Conservation (phyloP, 2,113 vertebrate species). For the Microcebus jonahi region DNA sequence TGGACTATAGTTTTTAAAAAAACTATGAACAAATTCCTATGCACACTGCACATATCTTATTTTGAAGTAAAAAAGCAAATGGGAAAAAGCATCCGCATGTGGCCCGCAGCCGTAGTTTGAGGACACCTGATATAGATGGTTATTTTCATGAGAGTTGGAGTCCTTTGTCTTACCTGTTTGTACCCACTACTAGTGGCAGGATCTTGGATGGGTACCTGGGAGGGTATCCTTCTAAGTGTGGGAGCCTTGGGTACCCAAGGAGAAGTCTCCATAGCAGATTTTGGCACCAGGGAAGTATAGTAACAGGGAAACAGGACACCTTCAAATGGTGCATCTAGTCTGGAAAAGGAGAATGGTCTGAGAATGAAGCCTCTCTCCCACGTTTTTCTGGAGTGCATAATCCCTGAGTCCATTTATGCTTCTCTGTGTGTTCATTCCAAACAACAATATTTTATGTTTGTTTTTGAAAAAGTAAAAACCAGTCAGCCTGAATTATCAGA, state of each 20-base stretch:
- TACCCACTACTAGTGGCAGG: background rate
- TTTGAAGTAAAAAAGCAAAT: too few species aligned
- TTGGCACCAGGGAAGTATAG: background rate
- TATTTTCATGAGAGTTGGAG: background rate
- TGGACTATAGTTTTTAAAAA: too few species aligned
- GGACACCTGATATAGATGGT: background rate
- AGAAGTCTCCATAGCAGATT: background rate
- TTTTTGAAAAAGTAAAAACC: slow-evolving; percentile 26
- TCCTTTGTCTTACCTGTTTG: background rate
- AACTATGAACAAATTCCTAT: too few species aligned
- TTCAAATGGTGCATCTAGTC: background rate
- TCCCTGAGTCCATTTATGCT: background rate
- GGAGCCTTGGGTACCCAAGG: background rate
- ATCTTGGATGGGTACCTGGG: background rate
- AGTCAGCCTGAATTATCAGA: background rate
- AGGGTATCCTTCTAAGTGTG: background rate
- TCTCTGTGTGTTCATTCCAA: background rate
- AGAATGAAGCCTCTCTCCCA: background rate
- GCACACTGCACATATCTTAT: too few species aligned
- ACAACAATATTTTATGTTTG: background rate
- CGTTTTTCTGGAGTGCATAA: background rate
- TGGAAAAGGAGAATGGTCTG: background rate
- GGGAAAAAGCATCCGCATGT: too few species aligned
- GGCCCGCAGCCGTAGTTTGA: too few species aligned
- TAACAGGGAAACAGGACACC: background rate